A percentile compares a stretch with the other conserved stretches of the same genome.
These are phyloP conservation scores for Merodon equestris DNA, from an alignment of 2,888 invertebrate species.

Conservation along the genomic window DNA sequence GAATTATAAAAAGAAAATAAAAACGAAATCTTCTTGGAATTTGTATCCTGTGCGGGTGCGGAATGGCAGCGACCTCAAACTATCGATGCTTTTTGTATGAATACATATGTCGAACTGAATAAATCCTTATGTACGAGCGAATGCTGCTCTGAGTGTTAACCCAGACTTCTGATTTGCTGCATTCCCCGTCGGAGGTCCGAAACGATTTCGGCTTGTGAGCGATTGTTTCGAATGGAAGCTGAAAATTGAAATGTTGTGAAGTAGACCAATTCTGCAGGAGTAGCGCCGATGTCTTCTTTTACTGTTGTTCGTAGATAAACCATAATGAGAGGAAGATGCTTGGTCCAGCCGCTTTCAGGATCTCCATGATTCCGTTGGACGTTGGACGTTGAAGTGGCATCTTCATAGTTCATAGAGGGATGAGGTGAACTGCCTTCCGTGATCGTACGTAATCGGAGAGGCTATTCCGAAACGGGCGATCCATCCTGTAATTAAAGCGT, in stretches of 20 bases:
- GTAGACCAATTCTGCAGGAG: constrained; percentile 1
- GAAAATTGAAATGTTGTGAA: constrained; percentile 1
- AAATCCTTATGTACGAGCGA: constrained; percentile 1
- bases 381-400: constrained; percentile 8
- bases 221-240: neutral
- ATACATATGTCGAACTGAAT: constrained; percentile 2
- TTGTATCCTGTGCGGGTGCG: neutral
- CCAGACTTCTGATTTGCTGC: constrained; percentile 4
- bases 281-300: neutral
- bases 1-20: too few relatives aligned
- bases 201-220: constrained; percentile 3
- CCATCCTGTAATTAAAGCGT: constrained; percentile 4
- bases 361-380: constrained; percentile 24
- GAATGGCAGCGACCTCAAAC: constrained; percentile 4
- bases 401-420: constrained; percentile 9
- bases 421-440: constrained; percentile 31
- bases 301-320: neutral
- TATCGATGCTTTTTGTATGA: constrained; percentile 11
- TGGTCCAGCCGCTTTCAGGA: constrained; percentile 6
- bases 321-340: constrained; percentile 14
- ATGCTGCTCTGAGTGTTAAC: too few relatives aligned
- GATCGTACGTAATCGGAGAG: constrained; percentile 7
- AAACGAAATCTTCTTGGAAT: constrained; percentile 2
- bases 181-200: constrained; percentile 6
- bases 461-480: constrained; percentile 14